Conservation (phyloP, 2,113 vertebrate species). For the Rhegmatorhina hoffmannsi region DNA sequence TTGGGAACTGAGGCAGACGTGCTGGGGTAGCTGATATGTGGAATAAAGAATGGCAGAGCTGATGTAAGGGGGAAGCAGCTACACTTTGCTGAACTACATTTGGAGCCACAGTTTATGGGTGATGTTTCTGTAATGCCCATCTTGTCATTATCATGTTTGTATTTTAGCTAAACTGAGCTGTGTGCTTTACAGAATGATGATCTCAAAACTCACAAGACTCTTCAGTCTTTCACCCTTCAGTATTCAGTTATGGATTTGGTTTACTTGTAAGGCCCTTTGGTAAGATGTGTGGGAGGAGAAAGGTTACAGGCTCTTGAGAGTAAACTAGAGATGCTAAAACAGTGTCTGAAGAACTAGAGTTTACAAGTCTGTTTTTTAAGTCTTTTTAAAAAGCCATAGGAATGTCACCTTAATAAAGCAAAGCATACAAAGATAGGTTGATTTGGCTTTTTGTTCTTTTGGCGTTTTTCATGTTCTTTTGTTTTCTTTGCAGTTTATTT, state of each 20-base stretch:
- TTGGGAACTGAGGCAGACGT: conserved; percentile 67
- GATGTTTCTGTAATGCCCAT: background rate
- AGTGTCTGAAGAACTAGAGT: background rate
- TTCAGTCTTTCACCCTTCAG: background rate
- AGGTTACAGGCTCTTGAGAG: background rate
- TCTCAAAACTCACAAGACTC: background rate
- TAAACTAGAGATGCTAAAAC: background rate
- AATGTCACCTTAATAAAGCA: background rate
- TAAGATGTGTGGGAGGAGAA: background rate
- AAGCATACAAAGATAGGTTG: background rate
- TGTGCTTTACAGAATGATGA: background rate
- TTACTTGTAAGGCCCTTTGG: background rate
- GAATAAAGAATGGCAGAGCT: conserved; percentile 49
- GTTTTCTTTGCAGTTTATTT: background rate
- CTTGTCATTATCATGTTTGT: background rate
- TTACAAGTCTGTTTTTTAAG: background rate
- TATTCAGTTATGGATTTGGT: background rate
- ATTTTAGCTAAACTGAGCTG: background rate
- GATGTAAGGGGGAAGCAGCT: conserved; percentile 61
- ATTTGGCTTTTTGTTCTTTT: background rate
- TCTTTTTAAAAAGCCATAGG: background rate
- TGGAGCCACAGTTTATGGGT: background rate
- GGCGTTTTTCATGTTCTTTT: background rate
- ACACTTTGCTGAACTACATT: conserved; percentile 5
- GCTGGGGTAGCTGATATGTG: conserved; percentile 66